Conservation (phyloP, 2,888 invertebrate genomes). For the Lysandra coridon region DNA sequence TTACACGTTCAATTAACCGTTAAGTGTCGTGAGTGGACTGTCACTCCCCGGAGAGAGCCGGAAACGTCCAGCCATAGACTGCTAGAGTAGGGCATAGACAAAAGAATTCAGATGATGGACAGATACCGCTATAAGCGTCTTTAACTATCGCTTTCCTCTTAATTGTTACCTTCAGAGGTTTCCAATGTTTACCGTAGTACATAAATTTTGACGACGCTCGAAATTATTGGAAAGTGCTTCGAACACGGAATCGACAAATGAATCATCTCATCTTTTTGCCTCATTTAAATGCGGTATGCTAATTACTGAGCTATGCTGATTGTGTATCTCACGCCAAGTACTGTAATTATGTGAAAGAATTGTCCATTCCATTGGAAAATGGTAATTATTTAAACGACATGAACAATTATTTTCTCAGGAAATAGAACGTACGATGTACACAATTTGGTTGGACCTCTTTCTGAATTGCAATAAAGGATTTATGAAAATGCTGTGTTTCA, state of each 20-base stretch:
- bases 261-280: constrained; percentile 16
- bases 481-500: not conserved
- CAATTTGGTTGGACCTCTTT: not conserved
- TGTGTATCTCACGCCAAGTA: constrained; percentile 39
- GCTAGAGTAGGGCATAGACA: constrained; percentile 4
- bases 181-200: not conserved
- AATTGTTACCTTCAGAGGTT: not conserved
- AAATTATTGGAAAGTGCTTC: constrained; percentile 19
- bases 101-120: not conserved
- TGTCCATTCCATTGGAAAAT: constrained; percentile 35
- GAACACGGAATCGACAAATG: not conserved
- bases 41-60: constrained; percentile 19
- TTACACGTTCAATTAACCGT: constrained; percentile 49
- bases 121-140: not conserved
- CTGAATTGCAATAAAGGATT: not conserved
- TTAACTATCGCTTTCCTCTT: not conserved
- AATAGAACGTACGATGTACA: not conserved
- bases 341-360: constrained; percentile 38
- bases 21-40: constrained; percentile 44
- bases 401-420: not conserved
- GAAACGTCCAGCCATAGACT: not conserved
- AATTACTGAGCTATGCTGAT: constrained; percentile 37
- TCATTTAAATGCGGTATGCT: constrained; percentile 32
- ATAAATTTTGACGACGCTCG: not conserved
- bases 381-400: constrained; percentile 1